Conservation (phyloP, 2,888 invertebrate genomes). For the Epinotia nisella region DNA sequence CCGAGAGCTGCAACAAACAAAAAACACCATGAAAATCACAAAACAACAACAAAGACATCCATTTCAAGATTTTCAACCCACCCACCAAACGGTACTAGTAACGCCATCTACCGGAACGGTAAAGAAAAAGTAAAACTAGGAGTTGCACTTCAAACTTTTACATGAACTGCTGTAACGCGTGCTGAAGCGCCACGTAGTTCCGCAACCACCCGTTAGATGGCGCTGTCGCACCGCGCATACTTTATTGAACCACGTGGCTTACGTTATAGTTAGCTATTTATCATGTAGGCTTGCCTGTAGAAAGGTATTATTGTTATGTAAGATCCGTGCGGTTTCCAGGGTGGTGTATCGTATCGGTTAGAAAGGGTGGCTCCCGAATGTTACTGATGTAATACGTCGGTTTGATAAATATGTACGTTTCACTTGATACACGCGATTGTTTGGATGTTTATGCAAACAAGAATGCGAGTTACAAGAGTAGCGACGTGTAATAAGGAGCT, state of each 20-base stretch:
- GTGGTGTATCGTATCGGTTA: slow-evolving; percentile 64
- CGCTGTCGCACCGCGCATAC: slow-evolving; percentile 58
- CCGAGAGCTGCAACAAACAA: slow-evolving; percentile 92
- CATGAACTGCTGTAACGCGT: slow-evolving; percentile 49
- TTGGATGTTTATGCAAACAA: slow-evolving; percentile 41
- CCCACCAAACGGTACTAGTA: slow-evolving; percentile 50
- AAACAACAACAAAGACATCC: slow-evolving; percentile 3
- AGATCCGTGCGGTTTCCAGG: slow-evolving; percentile 79
- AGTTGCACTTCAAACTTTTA: slow-evolving; percentile 45
- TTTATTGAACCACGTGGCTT: slow-evolving; percentile 80
- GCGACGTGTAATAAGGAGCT: slow-evolving; percentile 7
- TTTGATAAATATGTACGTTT: slow-evolving; percentile 49
- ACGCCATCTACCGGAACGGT: slow-evolving; percentile 64
- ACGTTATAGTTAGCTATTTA: slow-evolving; percentile 61
- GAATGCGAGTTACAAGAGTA: slow-evolving; percentile 24
- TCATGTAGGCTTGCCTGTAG: slow-evolving; percentile 64
- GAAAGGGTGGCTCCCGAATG: slow-evolving; percentile 77
- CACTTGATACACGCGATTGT: slow-evolving; percentile 43
- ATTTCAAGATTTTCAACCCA: slow-evolving; percentile 23
- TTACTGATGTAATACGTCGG: slow-evolving; percentile 72
- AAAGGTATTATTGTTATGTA: slow-evolving; percentile 82
- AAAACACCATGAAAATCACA: slow-evolving; percentile 43
- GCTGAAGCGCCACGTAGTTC: slow-evolving; percentile 50
- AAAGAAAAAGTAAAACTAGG: slow-evolving; percentile 25
- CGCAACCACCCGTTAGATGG: slow-evolving; percentile 75